phyloP scores from a whole-genome alignment of 2,888 invertebrate species.

The Tuberolachnus salignus region DNA sequence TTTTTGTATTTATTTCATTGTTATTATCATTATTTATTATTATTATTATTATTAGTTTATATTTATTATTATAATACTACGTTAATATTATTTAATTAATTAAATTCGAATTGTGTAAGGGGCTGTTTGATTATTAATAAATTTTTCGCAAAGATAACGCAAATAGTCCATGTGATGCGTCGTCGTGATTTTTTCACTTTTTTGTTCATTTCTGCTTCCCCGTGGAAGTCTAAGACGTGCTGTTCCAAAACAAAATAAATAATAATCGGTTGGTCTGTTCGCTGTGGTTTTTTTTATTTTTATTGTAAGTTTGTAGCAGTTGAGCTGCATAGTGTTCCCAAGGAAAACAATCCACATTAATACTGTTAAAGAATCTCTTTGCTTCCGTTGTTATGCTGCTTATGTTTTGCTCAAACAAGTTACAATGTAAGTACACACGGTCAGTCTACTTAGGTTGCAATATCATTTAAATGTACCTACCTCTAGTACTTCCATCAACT shows the following conservation, averaged over 20 bases:
- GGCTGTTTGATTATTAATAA: not conserved
- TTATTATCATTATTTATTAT: constrained; percentile 31
- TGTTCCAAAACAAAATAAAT: not conserved
- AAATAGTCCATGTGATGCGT: not conserved
- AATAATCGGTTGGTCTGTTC: no score
- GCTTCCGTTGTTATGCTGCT: constrained; percentile 43
- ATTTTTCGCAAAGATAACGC: not conserved
- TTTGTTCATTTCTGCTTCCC: not conserved
- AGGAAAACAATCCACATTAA: not conserved
- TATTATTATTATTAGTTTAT: constrained; percentile 13
- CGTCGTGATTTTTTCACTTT: not conserved
- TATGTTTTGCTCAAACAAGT: constrained; percentile 34
- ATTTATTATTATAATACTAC: not conserved
- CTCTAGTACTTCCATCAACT: no score
- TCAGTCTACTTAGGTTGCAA: no score
- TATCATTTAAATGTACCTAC: no score
- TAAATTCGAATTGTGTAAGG: not conserved
- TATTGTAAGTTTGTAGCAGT: not conserved
- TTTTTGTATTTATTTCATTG: constrained; percentile 48
- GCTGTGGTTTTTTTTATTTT: no score
- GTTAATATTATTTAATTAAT: not conserved
- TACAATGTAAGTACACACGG: constrained; percentile 32
- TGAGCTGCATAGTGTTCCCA: not conserved
- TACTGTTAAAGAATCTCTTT: not conserved
- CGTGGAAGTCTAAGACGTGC: not conserved